Percentiles rank a stretch among this genome's conserved stretches.
phyloP scores from a whole-genome alignment of 1,140 invertebrate genomes.

The Acromyrmex heyeri region DNA sequence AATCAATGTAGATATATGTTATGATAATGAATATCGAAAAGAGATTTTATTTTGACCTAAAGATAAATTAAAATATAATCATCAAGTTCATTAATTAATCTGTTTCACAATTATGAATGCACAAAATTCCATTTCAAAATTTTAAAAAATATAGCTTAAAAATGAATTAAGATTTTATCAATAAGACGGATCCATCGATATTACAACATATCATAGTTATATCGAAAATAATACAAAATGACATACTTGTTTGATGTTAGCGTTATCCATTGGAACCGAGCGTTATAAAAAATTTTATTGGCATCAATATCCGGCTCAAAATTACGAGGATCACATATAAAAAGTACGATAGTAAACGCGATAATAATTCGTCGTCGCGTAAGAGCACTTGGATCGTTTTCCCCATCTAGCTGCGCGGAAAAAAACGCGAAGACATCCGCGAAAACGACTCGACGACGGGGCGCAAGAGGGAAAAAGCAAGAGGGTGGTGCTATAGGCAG shows the following conservation, averaged over 20 bases:
- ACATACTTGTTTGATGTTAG: neutral
- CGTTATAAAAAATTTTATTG: conserved; percentile 52
- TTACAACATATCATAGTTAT: neutral
- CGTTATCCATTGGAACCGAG: neutral
- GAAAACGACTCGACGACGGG: conserved; percentile 57
- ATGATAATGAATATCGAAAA: neutral
- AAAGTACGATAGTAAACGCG: conserved; percentile 41
- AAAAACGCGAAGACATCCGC: conserved; percentile 42
- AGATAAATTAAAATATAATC: conserved; percentile 1
- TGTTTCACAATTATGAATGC: neutral
- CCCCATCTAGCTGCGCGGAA: conserved; percentile 16
- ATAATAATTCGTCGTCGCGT: conserved; percentile 55
- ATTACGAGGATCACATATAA: conserved; percentile 26
- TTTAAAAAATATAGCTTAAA: neutral
- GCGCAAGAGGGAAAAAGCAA: conserved; percentile 41
- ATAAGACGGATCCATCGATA: neutral
- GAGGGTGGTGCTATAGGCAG: neutral
- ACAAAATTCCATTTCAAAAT: neutral
- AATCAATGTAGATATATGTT: conserved; percentile 17
- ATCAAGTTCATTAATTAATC: neutral
- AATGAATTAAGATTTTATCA: neutral
- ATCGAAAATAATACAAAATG: neutral
- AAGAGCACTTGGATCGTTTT: conserved; percentile 27
- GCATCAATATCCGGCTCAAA: neutral
- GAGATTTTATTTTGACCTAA: neutral